Evolutionary conservation across 1,140 invertebrate genomes (phyloP), one percentile per base, ranked within the genome.

Genomic region (Procambarus virginalis): DNA sequence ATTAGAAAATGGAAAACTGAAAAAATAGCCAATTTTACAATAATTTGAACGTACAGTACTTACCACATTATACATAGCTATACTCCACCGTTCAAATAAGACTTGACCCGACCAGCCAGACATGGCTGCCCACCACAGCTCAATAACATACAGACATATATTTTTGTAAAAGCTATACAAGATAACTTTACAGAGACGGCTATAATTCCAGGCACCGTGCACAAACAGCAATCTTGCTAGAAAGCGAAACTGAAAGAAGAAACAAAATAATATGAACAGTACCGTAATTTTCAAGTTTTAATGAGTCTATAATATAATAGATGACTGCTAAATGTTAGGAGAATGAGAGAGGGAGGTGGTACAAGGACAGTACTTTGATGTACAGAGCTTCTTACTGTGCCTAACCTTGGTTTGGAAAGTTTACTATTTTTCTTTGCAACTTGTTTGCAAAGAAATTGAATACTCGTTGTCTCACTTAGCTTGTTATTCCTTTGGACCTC

Each of bases 151-250:
- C 0, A 99, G 95, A 94, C 98, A 99, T 93, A 99, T 99, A 94
- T 99, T 99, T 94, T 99, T 99, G 95, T 99, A 99, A 94, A 99
- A 99, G 91, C 98, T 99, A 95, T 99, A 99, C 22, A 99, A 95
- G 93, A 99, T 99, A 64, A 99, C 95, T 95, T 99, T 99, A 94
- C 97, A 98, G 95, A 99, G 97, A 92, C 99, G 95, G 84, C 96
- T 97, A 94, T 99, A 99, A 94, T 99, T 99, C 99, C 99, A 99
- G 34, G 98, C 97, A 76, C 99, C 99, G 94, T 99, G 99, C 64
- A 99, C 98, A 93, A 99, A 96, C 60, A 99, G 94, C 55, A 99
- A 95, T 91, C 97, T 96, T 89, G 96, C 95, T 75, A 99, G 94
- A 94, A 96, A 99, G 49, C 98, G 96, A 95, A 99, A 99, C 91